Evolutionary conservation across 2,888 invertebrate genomes (phyloP), one percentile per base, ranked within the genome.

Genomic region (Ligdia adustata): DNA sequence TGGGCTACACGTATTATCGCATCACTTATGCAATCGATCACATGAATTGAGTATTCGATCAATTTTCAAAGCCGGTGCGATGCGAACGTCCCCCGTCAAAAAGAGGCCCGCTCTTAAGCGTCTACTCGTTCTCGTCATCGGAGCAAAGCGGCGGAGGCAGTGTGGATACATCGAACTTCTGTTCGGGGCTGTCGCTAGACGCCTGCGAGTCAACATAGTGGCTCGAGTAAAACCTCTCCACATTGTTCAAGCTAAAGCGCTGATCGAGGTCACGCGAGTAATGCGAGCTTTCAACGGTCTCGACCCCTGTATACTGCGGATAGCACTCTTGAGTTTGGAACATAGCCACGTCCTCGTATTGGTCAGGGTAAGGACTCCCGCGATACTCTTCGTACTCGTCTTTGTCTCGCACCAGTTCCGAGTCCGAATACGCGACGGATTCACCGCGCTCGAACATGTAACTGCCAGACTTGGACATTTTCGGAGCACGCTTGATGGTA

Each of bases 121-220:
- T 57, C 70, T 79, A 87, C 58, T 92, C 92, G 63, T 93, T 93
- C 70, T 95, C 95, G 68, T 94, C 94, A 62, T 95, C 95, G 41
- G 93, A 92, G 66, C 95, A 92, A 56, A 95, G 87, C 40, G 95
- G 95, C 40, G 95, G 95, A n/a, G 95, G 95, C 64, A 95, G 92
- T 14, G 93, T 93, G 20, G 94, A 92, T 11, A 95, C 93, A 67
- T 95, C 95, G 70, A 95, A 94, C 69, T 92, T 92, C 44, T 93
- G 93, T 59, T 95, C 95, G n/a, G 93, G 93, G 44, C 93, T 85
- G 73, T 94, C 91, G 75, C 92, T 91, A 62, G 92, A 81, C 66
- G 94, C 91, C 74, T 95, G 92, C 64, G 91, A 91, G 80, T 94
- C 85, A 58, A 92, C 79, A 72, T 92, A 75, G 62, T 90, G 75